phyloP scores from a whole-genome alignment of 2,797 vertebrate species.

The Amazona ochrocephala region DNA sequence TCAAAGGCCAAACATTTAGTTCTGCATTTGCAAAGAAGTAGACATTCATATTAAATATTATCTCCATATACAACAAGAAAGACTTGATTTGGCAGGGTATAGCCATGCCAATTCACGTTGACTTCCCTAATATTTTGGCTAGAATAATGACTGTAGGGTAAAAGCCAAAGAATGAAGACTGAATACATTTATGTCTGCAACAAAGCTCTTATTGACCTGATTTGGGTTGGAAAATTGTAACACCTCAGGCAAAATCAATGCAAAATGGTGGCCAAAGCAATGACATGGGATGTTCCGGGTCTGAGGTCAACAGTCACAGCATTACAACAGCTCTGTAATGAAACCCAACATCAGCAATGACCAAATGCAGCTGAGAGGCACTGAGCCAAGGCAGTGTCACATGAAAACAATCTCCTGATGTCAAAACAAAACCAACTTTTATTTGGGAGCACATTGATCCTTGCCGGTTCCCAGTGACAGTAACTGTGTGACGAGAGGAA shows the following conservation, averaged over 20 bases:
- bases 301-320: rapidly evolving
- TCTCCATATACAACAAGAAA: background rate
- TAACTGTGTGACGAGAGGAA: background rate
- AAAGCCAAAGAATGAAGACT: background rate
- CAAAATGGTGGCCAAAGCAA: background rate
- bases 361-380: background rate
- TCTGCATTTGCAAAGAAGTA: background rate
- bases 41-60: background rate
- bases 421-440: background rate
- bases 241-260: background rate
- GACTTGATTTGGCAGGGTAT: background rate
- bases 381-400: background rate
- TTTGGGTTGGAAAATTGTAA: background rate
- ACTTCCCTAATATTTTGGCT: background rate
- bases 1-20: background rate
- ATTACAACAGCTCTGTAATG: background rate
- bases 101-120: background rate
- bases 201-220: background rate
- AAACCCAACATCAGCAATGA: background rate
- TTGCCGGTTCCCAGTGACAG: background rate
- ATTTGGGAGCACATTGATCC: background rate
- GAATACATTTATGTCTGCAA: background rate
- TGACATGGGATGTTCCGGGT: background rate
- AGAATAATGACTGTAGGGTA: background rate
- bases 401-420: background rate